These are phyloP conservation scores for Iphiclides podalirius DNA, from an alignment of 2,888 invertebrate genomes.

Conservation along the genomic window DNA sequence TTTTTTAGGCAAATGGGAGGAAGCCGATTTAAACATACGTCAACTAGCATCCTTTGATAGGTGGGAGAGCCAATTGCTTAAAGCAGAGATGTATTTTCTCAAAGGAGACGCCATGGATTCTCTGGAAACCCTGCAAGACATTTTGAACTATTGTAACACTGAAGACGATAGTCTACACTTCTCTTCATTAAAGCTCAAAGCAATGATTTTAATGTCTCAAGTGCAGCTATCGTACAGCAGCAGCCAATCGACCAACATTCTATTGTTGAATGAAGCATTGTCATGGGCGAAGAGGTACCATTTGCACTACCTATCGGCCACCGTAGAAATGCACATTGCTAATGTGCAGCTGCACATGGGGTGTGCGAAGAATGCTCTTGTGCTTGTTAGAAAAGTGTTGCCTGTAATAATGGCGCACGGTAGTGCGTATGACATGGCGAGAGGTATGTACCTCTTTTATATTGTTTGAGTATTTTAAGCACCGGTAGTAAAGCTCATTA, in stretches of 20 bases:
- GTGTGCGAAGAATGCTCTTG: constrained; percentile 87
- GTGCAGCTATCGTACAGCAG: constrained; percentile 82
- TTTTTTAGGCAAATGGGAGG: constrained; percentile 82
- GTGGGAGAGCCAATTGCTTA: constrained; percentile 82
- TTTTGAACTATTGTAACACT: constrained; percentile 75
- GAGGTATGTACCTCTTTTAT: constrained; percentile 65
- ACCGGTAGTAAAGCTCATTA: too few relatives aligned
- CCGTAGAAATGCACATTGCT: constrained; percentile 89
- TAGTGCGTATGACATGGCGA: constrained; percentile 88
- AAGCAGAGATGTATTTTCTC: constrained; percentile 77
- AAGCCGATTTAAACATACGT: constrained; percentile 84
- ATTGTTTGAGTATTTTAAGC: too few relatives aligned
- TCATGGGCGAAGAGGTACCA: constrained; percentile 87
- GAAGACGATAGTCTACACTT: constrained; percentile 76
- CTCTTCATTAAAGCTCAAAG: constrained; percentile 80
- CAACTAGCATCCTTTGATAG: constrained; percentile 84
- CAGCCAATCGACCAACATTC: constrained; percentile 75
- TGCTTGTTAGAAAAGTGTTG: constrained; percentile 84
- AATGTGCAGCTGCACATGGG: constrained; percentile 88
- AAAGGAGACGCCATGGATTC: constrained; percentile 73
- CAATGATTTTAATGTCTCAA: constrained; percentile 84
- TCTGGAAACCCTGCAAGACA: constrained; percentile 69
- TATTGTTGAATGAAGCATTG: constrained; percentile 84
- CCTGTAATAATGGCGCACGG: constrained; percentile 89
- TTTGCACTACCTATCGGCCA: constrained; percentile 86